phyloP scores from a whole-genome alignment of 2,113 vertebrate genomes.

The Leiothrix lutea region DNA sequence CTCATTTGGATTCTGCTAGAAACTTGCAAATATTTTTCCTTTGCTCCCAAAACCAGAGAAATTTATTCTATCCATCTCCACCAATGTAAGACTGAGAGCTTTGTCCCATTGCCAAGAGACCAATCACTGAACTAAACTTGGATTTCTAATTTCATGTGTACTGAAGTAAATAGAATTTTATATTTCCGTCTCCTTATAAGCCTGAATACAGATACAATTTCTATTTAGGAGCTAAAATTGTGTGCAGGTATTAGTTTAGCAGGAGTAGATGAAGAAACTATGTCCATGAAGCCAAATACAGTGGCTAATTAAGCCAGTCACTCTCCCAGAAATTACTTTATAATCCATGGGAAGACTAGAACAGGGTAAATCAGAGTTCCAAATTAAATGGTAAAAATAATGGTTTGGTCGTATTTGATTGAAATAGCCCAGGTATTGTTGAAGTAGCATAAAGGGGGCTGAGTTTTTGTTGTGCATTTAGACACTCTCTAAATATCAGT shows the following conservation, averaged over 20 bases:
- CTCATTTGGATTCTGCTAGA: neutral
- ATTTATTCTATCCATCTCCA: neutral
- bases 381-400: neutral
- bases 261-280: neutral
- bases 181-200: neutral
- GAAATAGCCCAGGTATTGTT: neutral
- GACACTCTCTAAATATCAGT: neutral
- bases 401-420: neutral
- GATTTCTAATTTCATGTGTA: neutral
- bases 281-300: neutral
- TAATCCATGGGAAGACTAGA: neutral
- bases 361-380: neutral
- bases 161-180: neutral
- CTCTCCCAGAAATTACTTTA: neutral
- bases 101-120: neutral
- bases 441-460: neutral
- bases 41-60: neutral
- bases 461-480: neutral
- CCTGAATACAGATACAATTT: neutral
- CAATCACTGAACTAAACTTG: slow-evolving; percentile 6
- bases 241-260: neutral
- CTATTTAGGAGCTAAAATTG: neutral
- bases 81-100: neutral
- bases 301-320: neutral
- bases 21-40: neutral